Conservation (phyloP, 1,140 invertebrate genomes). For the Eumeta japonica region DNA sequence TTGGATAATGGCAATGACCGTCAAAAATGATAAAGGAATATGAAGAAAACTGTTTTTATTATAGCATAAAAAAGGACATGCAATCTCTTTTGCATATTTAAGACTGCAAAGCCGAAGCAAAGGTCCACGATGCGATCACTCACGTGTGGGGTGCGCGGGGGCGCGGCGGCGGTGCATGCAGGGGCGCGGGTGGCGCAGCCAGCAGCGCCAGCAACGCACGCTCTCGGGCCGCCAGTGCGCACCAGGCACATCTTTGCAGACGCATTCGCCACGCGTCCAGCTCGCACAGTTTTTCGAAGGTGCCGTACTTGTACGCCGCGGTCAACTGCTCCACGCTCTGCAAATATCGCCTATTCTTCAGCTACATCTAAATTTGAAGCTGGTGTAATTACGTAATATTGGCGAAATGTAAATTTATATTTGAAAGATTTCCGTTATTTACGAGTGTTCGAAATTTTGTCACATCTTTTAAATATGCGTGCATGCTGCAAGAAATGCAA, state of each 20-base stretch:
- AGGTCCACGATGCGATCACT: conserved; percentile 45
- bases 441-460: too few relatives aligned
- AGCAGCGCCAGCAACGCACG: conserved; percentile 77
- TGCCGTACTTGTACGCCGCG: conserved; percentile 90
- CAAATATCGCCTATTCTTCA: conserved; percentile 23
- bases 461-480: too few relatives aligned
- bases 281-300: conserved; percentile 88
- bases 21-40: too few relatives aligned
- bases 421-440: too few relatives aligned
- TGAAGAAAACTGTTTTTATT: too few relatives aligned
- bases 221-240: conserved; percentile 73
- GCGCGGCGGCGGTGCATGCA: conserved; percentile 28
- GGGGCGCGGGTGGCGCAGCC: conserved; percentile 35
- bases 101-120: too few relatives aligned
- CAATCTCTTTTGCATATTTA: too few relatives aligned
- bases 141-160: conserved; percentile 53
- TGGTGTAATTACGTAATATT: too few relatives aligned
- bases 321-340: conserved; percentile 90
- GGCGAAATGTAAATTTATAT: too few relatives aligned
- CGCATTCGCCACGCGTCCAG: conserved; percentile 82
- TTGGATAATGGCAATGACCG: too few relatives aligned
- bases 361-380: neutral
- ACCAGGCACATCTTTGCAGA: conserved; percentile 81
- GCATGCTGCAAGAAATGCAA: too few relatives aligned
- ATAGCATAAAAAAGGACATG: too few relatives aligned